Conservation (phyloP, 2,113 vertebrate genomes). For the Nestor notabilis region DNA sequence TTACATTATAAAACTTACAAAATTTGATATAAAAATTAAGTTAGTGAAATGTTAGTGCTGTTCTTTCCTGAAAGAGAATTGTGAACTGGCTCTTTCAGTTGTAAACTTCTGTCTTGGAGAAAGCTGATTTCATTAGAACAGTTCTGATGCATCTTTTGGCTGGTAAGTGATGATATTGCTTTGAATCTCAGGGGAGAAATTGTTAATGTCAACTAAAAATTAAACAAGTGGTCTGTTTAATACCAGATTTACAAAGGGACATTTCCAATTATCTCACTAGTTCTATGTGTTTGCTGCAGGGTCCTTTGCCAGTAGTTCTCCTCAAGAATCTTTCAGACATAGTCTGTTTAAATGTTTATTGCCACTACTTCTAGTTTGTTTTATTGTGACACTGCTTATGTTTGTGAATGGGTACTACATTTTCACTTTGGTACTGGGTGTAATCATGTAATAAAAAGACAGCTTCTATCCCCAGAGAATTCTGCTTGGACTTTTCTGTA, state of each 20-base stretch:
- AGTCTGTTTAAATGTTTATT: not conserved
- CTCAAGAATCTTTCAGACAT: not conserved
- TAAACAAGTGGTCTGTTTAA: not conserved
- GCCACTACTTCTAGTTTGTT: not conserved
- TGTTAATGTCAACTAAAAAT: not conserved
- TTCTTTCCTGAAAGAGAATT: not conserved
- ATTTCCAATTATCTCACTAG: not conserved
- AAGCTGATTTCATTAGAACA: not conserved
- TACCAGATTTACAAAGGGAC: not conserved
- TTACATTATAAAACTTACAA: not conserved
- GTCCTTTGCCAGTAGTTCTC: not conserved
- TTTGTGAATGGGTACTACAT: not conserved
- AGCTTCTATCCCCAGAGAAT: not conserved
- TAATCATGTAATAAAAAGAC: not conserved
- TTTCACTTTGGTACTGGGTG: not conserved
- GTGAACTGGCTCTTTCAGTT: not conserved
- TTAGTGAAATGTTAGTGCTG: not conserved
- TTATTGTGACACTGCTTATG: fast-evolving
- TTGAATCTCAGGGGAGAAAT: not conserved
- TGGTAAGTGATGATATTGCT: not conserved
- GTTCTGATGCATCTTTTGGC: not conserved
- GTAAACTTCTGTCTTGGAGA: not conserved
- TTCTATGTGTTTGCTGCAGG: not conserved
- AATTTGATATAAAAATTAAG: not conserved
- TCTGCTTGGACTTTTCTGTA: not conserved